Base-by-base conservation (phyloP, 1,140 invertebrate genomes). In the Drosophila trapezifrons region DNA sequence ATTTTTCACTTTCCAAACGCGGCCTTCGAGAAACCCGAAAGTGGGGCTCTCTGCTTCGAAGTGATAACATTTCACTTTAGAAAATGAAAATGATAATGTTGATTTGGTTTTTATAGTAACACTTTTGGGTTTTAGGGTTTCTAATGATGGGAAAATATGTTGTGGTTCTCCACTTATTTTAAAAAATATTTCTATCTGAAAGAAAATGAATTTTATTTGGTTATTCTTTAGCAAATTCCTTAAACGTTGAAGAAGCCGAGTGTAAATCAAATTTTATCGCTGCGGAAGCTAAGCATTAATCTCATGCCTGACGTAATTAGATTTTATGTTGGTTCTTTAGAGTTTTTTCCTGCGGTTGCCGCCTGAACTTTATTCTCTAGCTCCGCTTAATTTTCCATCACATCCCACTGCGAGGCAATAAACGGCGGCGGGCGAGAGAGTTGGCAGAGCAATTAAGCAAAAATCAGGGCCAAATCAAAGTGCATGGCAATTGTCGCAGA, bases 391-490 rank as follows among this genome's bases (percentile, higher is more conserved):
- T 66, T 76, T 76, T 76, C 72, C 57, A 76, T 76, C 72, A 75
- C 51, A 76, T 40, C 29, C 72, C 52, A 55, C 32, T 27, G 51
- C 29, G 29, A 29, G 52, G 54, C 73, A 20, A 76, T 76, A 76
- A 76, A 76, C 74, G 67, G 46, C 38, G 18, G 12, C 27, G 57
- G 62, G 49, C 77, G 75, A 77, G 67, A 72, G 80, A 82, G 79
- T 82, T 86, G 82, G 57, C 59, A 45, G 82, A 84, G 84, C 80
- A 87, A 87, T 87, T 87, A 87, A 84, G 76, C 84, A 90, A 89
- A 87, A 87, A 87, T 87, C 84, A 87, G 89, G 89, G 76, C 84
- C 79, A 90, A 87, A 87, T 87, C 84, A 87, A 89, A 87, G 83
- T 87, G 84, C 83, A 87, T 87, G 84, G 80, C 84, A 80, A 89